Evolutionary conservation across 2,797 vertebrate genomes (phyloP).

Genomic region (Aphelocoma californica): DNA sequence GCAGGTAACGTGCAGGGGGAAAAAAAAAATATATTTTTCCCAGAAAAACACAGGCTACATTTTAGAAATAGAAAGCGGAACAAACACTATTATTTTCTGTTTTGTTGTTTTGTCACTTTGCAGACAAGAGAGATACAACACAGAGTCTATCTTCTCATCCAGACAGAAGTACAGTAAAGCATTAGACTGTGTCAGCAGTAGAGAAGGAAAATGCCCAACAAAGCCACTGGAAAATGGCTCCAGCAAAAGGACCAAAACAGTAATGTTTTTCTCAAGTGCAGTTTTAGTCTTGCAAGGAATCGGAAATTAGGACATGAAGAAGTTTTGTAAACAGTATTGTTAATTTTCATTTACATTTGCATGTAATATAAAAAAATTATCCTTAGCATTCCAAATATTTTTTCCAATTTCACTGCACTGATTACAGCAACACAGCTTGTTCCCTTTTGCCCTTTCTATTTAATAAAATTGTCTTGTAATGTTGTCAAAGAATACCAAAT

Average conservation of each 20-base stretch:
- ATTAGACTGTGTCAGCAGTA: neutral
- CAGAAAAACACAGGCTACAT: neutral
- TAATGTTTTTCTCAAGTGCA: neutral
- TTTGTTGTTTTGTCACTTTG: neutral
- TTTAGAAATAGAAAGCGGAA: neutral
- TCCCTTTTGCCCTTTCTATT: neutral
- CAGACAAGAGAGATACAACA: neutral
- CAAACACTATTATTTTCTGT: neutral
- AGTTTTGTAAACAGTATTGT: neutral
- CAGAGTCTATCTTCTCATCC: neutral
- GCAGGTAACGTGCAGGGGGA: neutral
- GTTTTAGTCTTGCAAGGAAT: neutral
- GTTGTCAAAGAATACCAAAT: neutral
- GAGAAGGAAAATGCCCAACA: neutral
- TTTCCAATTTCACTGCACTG: neutral
- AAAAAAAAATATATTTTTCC: accelerated
- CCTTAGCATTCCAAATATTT: neutral
- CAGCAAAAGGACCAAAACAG: neutral
- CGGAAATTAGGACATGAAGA: neutral
- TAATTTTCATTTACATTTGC: neutral
- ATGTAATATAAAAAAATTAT: neutral
- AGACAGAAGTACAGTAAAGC: neutral
- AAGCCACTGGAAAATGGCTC: neutral
- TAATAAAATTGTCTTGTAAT: neutral
- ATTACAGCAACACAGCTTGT: neutral